Percentiles rank a stretch among this genome's conserved stretches.
Conservation (phyloP, 1,140 invertebrate species). For the Planococcus citri region DNA sequence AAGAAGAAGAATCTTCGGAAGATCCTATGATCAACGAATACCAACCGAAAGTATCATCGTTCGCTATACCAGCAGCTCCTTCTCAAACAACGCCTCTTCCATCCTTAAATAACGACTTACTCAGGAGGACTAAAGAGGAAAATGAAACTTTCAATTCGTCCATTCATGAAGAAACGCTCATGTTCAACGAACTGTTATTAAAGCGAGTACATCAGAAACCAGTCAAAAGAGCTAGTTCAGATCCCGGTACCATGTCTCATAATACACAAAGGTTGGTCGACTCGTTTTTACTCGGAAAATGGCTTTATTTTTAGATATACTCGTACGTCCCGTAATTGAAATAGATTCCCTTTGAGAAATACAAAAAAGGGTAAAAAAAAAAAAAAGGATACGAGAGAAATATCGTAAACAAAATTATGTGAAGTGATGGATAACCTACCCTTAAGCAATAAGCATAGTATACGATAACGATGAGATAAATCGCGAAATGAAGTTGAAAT, state of each 20-base stretch:
- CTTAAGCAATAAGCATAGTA: too few species aligned
- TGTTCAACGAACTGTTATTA: constrained; percentile 3
- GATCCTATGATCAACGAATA: background rate
- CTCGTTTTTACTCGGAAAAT: too few species aligned
- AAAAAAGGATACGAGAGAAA: too few species aligned
- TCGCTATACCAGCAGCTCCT: constrained; percentile 21
- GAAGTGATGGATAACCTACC: too few species aligned
- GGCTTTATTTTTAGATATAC: too few species aligned
- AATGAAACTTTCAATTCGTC: background rate
- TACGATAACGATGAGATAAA: too few species aligned
- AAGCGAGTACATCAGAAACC: constrained; percentile 5
- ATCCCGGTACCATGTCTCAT: constrained; percentile 9
- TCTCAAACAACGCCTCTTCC: background rate
- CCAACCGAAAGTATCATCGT: constrained; percentile 21
- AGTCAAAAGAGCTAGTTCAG: constrained; percentile 9
- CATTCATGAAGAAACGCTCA: background rate
- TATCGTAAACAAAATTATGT: too few species aligned
- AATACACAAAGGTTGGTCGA: constrained; percentile 5
- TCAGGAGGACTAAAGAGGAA: background rate
- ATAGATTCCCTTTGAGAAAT: too few species aligned
- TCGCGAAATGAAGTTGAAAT: too few species aligned
- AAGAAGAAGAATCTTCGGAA: background rate
- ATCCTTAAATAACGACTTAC: background rate
- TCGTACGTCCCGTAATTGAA: too few species aligned
- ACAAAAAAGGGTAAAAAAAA: too few species aligned